A percentile compares a stretch with the other conserved stretches of the same genome.
These are phyloP conservation scores for Drosophila santomea DNA, from an alignment of 1,140 invertebrate species.

Conservation along the genomic window DNA sequence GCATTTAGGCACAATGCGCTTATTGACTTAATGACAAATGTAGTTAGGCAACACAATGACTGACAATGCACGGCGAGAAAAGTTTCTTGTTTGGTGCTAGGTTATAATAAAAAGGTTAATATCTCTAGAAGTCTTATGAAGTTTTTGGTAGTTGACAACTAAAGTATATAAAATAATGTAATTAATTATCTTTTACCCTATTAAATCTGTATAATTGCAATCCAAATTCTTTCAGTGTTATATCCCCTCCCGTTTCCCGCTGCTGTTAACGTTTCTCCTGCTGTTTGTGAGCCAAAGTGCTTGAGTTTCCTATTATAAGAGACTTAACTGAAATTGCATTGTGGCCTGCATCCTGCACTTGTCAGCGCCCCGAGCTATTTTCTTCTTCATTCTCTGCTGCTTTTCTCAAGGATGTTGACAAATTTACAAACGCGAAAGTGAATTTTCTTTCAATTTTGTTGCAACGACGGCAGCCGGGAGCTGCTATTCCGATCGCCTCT, in stretches of 20 bases:
- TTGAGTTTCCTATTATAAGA: slow-evolving; percentile 55
- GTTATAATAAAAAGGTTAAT: too few species aligned
- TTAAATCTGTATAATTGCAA: background rate
- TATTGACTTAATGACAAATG: slow-evolving; percentile 83
- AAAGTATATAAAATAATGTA: too few species aligned
- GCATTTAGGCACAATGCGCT: slow-evolving; percentile 81
- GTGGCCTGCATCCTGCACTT: slow-evolving; percentile 53
- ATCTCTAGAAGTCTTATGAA: too few species aligned
- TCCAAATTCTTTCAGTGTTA: slow-evolving; percentile 5
- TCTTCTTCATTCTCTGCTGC: slow-evolving; percentile 36
- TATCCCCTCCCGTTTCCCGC: slow-evolving; percentile 5
- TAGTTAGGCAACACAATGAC: slow-evolving; percentile 62
- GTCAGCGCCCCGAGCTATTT: slow-evolving; percentile 58
- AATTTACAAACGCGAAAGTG: slow-evolving; percentile 82
- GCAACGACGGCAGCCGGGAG: slow-evolving; percentile 33
- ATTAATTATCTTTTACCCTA: too few species aligned
- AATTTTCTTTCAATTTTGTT: slow-evolving; percentile 82
- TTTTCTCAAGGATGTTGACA: slow-evolving; percentile 83
- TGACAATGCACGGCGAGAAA: slow-evolving; percentile 31
- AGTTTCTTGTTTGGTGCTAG: background rate
- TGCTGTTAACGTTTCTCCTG: slow-evolving; percentile 17
- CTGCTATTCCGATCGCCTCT: slow-evolving; percentile 4
- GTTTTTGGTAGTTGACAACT: too few species aligned
- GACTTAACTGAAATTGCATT: slow-evolving; percentile 62
- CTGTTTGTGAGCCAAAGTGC: slow-evolving; percentile 50